Conservation (phyloP, 2,797 vertebrate genomes). For the Graptemys geographica region DNA sequence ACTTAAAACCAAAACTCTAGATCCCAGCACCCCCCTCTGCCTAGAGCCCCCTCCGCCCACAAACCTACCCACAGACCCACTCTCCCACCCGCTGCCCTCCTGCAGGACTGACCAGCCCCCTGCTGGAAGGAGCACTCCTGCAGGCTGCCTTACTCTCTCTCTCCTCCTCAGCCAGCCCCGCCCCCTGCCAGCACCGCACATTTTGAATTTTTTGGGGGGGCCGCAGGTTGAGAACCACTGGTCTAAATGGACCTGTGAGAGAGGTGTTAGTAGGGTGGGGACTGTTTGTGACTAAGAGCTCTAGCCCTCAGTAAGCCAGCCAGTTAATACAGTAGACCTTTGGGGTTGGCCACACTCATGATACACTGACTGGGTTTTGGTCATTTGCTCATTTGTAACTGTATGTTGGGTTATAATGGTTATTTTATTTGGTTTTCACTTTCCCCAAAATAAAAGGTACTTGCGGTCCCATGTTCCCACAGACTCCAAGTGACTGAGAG, state of each 20-base stretch:
- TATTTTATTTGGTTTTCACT: background rate
- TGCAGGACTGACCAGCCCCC: no score
- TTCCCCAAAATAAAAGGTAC: background rate
- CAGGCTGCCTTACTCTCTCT: no score
- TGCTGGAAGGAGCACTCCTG: no score
- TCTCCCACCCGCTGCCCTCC: no score
- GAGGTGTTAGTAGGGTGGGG: background rate
- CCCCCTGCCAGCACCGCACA: no score
- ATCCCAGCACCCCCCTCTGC: no score
- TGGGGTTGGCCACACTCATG: background rate
- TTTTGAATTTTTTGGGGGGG: no score
- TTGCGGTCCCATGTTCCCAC: background rate
- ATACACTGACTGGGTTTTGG: background rate
- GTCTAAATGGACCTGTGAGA: background rate
- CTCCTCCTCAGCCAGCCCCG: no score
- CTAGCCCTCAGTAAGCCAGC: background rate
- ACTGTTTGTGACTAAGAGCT: background rate
- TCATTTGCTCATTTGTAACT: background rate
- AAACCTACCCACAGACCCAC: no score
- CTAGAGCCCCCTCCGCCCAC: no score
- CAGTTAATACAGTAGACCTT: background rate
- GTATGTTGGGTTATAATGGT: background rate
- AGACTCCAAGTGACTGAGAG: background rate
- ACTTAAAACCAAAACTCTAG: no score
- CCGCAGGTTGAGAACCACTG: no score